These are phyloP conservation scores for Indicator indicator DNA, from an alignment of 2,113 vertebrate genomes.

Conservation along the genomic window DNA sequence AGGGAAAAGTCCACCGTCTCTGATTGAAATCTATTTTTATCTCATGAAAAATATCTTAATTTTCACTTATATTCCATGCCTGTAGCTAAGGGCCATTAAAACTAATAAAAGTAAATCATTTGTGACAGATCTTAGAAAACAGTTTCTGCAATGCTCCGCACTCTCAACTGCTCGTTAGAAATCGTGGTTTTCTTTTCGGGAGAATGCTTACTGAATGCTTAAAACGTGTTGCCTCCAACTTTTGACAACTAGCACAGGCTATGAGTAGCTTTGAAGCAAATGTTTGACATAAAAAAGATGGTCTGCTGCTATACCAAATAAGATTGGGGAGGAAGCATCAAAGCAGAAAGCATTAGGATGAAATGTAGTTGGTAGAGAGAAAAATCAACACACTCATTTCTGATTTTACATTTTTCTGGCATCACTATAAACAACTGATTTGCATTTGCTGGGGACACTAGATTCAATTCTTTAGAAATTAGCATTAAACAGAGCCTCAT, in stretches of 20 bases:
- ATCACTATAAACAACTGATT: conserved; percentile 69
- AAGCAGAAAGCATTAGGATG: conserved; percentile 58
- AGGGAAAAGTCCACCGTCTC: neutral
- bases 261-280: conserved; percentile 72
- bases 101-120: conserved; percentile 85
- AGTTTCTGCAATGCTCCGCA: conserved; percentile 73
- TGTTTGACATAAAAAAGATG: conserved; percentile 74
- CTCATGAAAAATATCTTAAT: conserved; percentile 82
- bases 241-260: conserved; percentile 75
- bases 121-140: conserved; percentile 82
- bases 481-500: neutral
- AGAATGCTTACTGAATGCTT: conserved; percentile 76
- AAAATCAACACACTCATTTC: conserved; percentile 69
- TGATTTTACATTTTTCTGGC: conserved; percentile 67
- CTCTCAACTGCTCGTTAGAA: conserved; percentile 78
- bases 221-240: conserved; percentile 71
- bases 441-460: conserved; percentile 51
- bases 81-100: conserved; percentile 82
- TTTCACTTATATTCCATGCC: conserved; percentile 80
- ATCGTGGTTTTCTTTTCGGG: conserved; percentile 72
- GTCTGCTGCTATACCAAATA: conserved; percentile 67
- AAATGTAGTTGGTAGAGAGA: conserved; percentile 50
- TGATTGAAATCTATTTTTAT: conserved; percentile 75
- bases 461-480: conserved; percentile 34
- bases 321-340: conserved; percentile 53